Evolutionary conservation across 2,113 vertebrate species (phyloP).

Genomic region (Thomomys bottae): DNA sequence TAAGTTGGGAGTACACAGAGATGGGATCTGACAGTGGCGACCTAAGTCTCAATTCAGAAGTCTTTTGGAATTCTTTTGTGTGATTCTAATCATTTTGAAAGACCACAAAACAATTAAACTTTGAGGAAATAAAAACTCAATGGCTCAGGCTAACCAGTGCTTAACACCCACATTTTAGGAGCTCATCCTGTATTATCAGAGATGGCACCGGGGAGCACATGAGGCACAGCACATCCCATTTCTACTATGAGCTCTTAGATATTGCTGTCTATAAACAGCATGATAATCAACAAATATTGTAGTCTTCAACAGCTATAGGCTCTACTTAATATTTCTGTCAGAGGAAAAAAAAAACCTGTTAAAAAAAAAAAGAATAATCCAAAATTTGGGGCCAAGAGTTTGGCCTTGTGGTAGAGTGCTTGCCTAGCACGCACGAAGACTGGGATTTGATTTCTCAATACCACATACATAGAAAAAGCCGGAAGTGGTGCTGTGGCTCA

Average conservation of each 20-base stretch:
- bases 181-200: not conserved
- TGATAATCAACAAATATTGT: not conserved
- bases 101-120: not conserved
- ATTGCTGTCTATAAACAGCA: not conserved
- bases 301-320: not conserved
- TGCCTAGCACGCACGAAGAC: no score
- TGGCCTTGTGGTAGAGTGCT: no score
- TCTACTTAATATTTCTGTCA: not conserved
- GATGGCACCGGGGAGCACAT: no score
- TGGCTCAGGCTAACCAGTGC: not conserved
- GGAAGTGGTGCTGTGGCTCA: no score
- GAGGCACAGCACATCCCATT: not conserved
- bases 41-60: not conserved
- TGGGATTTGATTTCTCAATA: no score
- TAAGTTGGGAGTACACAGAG: not conserved
- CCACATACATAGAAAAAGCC: no score
- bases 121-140: not conserved
- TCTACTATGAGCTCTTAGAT: not conserved
- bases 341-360: not conserved
- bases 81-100: slow-evolving; percentile 34
- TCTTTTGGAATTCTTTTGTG: not conserved
- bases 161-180: not conserved
- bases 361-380: not conserved
- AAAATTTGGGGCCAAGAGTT: no score
- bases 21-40: not conserved